phyloP scores from a whole-genome alignment of 1,140 invertebrate genomes.

The Halesus radiatus region DNA sequence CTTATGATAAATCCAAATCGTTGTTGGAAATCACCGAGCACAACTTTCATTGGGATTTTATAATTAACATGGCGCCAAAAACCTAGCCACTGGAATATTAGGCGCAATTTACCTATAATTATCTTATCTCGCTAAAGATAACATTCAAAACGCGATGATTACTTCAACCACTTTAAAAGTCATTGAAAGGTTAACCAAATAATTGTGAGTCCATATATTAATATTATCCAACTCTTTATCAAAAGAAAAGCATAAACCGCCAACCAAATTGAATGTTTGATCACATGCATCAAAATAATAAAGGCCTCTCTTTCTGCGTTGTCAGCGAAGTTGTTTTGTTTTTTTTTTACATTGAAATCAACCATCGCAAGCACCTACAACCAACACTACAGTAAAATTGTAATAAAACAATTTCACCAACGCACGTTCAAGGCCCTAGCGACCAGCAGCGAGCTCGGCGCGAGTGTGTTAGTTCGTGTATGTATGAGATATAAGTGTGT shows the following conservation, averaged over 20 bases:
- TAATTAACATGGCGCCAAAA: no score
- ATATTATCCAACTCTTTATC: not conserved
- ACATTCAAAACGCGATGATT: not conserved
- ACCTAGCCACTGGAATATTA: no score
- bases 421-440: slow-evolving; percentile 45
- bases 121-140: not conserved
- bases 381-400: not conserved
- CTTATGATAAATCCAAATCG: no score
- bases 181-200: no score
- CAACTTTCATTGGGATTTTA: no score
- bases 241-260: no score
- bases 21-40: no score
- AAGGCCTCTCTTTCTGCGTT: not conserved
- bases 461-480: not conserved
- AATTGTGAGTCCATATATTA: no score
- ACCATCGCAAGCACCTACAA: not conserved
- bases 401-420: slow-evolving; percentile 7
- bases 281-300: slow-evolving; percentile 13
- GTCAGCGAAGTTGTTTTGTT: not conserved
- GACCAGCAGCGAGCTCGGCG: not conserved
- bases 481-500: not conserved
- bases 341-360: slow-evolving; percentile 7
- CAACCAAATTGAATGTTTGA: not conserved
- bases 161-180: not conserved
- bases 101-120: no score